Percentiles rank a stretch among this genome's conserved stretches.
These are phyloP conservation scores for Budorcas taxicolor DNA, from an alignment of 2,113 vertebrate genomes.

Conservation along the genomic window DNA sequence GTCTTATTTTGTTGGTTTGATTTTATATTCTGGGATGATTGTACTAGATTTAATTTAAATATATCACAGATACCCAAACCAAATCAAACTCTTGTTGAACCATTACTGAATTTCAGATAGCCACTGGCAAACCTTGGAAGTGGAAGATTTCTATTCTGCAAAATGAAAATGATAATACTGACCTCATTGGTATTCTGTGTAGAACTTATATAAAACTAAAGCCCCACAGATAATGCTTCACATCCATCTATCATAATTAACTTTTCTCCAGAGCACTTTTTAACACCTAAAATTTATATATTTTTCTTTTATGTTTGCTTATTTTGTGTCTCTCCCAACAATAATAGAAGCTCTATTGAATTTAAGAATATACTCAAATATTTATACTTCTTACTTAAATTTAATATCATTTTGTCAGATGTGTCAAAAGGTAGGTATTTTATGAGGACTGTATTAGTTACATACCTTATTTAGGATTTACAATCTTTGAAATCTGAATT, in stretches of 20 bases:
- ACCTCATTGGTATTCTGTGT: not conserved
- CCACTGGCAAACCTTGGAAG: not conserved
- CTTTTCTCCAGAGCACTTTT: not conserved
- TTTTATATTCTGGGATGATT: not conserved
- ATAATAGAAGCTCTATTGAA: not conserved
- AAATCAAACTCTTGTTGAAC: not conserved
- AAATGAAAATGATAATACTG: not conserved
- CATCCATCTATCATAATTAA: not conserved
- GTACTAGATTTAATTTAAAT: not conserved
- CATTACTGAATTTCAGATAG: not conserved
- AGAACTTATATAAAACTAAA: not conserved
- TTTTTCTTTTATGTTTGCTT: not conserved
- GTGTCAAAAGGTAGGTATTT: not conserved
- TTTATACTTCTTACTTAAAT: not conserved
- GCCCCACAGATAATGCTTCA: not conserved
- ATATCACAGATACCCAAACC: not conserved
- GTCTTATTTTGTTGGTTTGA: not conserved
- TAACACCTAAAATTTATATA: not conserved
- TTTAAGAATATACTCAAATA: not conserved
- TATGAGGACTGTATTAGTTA: not conserved
- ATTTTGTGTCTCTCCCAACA: not conserved
- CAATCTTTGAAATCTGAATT: not conserved
- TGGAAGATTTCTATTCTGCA: not conserved
- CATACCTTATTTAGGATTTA: not conserved
- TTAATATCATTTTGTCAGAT: not conserved